Base-by-base conservation (phyloP, 2,113 vertebrate genomes). In the Mustelus asterias region DNA sequence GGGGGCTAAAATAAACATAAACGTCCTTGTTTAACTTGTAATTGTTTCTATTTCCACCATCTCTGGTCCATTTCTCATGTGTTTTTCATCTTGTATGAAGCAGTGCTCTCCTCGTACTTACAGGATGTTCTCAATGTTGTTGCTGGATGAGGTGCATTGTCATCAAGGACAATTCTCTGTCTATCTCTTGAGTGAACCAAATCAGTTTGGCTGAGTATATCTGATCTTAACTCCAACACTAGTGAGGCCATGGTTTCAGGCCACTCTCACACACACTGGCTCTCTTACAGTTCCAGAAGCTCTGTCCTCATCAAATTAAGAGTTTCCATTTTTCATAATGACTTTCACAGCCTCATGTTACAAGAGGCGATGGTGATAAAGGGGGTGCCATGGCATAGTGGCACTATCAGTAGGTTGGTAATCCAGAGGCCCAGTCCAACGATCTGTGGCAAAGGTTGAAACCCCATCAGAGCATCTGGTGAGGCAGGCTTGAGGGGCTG, bases 11-110 rank as follows among this genome's bases (percentile, higher is more conserved):
- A 60, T 92, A 92, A 92, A 92, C 88, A 92, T 11, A 90, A 60
- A 65, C 89, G 16, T 37, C 33, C 60, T 93, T 93, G 89, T 67
- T 93, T 93, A 93, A 22, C 60, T 93, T 63, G 60, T 93, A 93
- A 93, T 67, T 93, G 89, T 93, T 93, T 65, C 89, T 60, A 67
- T 93, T 37, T 93, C 89, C 60, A 93, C 33, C 33, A 7, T 93
- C 60, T 60, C n/a, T 16, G n/a, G 89, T 65, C 33, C n/a, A 58
- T 58, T 63, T n/a, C 16, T 93, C 22, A n/a, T 7, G 33, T 37
- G 89, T 13, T 93, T 41, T n/a, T 93, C 1, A 13, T 20, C 58
- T 60, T n/a, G 5, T 18, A 33, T 63, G 58, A 58, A 92, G 58
- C 58, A 6, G 58, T 63, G 29, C 58, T 90, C 24, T 60, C 54